Conservation (phyloP, 2,888 invertebrate species). For the Tricholauxania praeusta region DNA sequence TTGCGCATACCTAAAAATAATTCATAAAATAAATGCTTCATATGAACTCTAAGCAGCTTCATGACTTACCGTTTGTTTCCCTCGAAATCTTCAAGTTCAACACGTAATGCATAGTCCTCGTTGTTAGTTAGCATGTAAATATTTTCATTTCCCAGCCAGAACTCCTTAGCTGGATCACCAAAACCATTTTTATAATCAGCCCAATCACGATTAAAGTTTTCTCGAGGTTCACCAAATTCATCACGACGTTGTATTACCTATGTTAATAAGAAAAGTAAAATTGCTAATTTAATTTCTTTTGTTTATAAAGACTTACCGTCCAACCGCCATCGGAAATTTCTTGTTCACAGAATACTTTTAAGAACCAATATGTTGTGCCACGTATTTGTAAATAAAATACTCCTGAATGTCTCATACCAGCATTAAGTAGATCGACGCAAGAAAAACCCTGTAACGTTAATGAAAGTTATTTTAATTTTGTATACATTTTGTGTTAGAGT, state of each 20-base stretch:
- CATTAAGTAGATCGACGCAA: slow-evolving; percentile 86
- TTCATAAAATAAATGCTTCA: background rate
- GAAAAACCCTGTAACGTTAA: slow-evolving; percentile 79
- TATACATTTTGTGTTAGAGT: background rate
- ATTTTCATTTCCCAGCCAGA: slow-evolving; percentile 94
- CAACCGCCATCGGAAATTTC: slow-evolving; percentile 91
- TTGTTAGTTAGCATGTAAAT: slow-evolving; percentile 94
- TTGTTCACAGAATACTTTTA: slow-evolving; percentile 92
- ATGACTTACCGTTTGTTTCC: slow-evolving; percentile 83
- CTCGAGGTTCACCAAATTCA: slow-evolving; percentile 87
- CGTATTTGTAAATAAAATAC: slow-evolving; percentile 91
- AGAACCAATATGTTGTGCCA: slow-evolving; percentile 93
- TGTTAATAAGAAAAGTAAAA: slow-evolving; percentile 2
- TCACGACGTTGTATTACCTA: slow-evolving; percentile 92
- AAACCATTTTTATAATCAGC: slow-evolving; percentile 93
- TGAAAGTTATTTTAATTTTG: background rate
- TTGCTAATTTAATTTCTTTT: background rate
- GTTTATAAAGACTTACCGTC: slow-evolving; percentile 77
- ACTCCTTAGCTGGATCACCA: slow-evolving; percentile 89
- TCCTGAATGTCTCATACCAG: slow-evolving; percentile 88
- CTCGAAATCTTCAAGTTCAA: slow-evolving; percentile 92
- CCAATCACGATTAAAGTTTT: slow-evolving; percentile 94
- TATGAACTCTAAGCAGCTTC: background rate
- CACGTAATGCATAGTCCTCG: slow-evolving; percentile 87
- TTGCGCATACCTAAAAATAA: slow-evolving; percentile 80